Evolutionary conservation across 2,113 vertebrate species (phyloP).

Genomic region (Poecilia latipinna): DNA sequence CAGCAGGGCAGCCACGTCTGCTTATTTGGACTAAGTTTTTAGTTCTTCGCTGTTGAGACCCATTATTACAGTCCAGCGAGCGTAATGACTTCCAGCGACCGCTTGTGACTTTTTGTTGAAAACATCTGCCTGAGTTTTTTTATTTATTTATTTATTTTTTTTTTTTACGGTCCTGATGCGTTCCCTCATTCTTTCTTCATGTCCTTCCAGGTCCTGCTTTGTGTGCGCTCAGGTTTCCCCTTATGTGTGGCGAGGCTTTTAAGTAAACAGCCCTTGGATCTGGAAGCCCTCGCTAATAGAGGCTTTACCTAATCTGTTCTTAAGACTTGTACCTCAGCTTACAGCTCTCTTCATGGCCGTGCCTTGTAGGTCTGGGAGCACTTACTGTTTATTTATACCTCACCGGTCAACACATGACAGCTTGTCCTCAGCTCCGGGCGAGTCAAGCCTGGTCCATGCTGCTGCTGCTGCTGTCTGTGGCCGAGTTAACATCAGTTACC

Average conservation of each 20-base stretch:
- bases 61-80: conserved; percentile 23
- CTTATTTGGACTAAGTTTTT: not conserved
- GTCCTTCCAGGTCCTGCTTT: conserved; percentile 11
- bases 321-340: conserved; percentile 78
- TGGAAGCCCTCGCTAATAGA: conserved; percentile 81
- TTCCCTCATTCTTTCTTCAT: not conserved
- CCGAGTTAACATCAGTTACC: not conserved
- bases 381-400: conserved; percentile 83
- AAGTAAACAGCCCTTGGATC: conserved; percentile 78
- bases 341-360: conserved; percentile 63
- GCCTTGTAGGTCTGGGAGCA: conserved; percentile 62
- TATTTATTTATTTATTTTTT: not conserved
- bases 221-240: conserved; percentile 26
- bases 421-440: conserved; percentile 50
- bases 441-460: conserved; percentile 15
- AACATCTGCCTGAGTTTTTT: not conserved
- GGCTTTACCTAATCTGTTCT: conserved; percentile 84
- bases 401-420: conserved; percentile 55
- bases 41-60: conserved; percentile 6
- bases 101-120: conserved; percentile 17
- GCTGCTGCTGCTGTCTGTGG: conserved; percentile 23
- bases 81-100: conserved; percentile 7
- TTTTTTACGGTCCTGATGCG: conserved; percentile 4
- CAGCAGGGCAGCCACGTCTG: not conserved
- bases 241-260: conserved; percentile 57